phyloP scores from a whole-genome alignment of 2,113 vertebrate genomes.

The Nettapus auritus region DNA sequence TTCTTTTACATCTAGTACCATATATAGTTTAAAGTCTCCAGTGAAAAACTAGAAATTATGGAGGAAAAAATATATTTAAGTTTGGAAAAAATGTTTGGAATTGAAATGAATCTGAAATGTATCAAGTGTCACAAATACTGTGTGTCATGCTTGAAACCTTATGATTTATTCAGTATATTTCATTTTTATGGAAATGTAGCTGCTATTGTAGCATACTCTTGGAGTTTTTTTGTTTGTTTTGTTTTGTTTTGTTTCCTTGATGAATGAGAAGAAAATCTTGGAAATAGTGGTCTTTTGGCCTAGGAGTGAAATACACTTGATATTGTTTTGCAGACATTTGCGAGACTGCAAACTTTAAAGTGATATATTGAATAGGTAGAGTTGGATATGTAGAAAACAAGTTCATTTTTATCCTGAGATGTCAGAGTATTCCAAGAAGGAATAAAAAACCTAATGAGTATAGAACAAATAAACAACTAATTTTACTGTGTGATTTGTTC shows the following conservation, averaged over 20 bases:
- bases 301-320: rapidly evolving
- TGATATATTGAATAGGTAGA: background rate
- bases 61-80: background rate
- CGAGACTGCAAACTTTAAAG: background rate
- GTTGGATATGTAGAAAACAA: background rate
- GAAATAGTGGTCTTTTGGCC: background rate
- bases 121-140: background rate
- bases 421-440: background rate
- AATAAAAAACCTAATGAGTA: background rate
- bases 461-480: background rate
- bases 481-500: background rate
- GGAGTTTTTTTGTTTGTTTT: background rate
- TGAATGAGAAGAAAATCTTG: background rate
- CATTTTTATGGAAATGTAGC: background rate
- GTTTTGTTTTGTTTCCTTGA: background rate
- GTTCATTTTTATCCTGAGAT: background rate
- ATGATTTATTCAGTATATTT: background rate
- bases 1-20: background rate
- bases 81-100: background rate
- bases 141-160: background rate
- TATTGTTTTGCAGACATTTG: background rate
- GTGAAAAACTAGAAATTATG: background rate
- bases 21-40: rapidly evolving
- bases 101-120: background rate
- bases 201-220: background rate